These are phyloP conservation scores for Phasia obesa DNA, from an alignment of 2,888 invertebrate species.

Conservation along the genomic window DNA sequence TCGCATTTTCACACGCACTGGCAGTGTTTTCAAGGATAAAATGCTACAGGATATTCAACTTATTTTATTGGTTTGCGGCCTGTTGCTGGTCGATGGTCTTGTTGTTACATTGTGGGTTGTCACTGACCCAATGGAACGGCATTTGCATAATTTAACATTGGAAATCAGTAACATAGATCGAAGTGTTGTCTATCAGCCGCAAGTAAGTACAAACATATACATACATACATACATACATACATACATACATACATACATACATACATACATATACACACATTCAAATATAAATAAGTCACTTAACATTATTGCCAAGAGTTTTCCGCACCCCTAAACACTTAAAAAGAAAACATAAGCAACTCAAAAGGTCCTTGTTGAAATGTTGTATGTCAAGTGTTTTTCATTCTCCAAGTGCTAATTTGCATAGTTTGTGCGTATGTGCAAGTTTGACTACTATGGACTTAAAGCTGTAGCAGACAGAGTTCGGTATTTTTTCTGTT, in stretches of 20 bases:
- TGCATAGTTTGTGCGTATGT: background rate
- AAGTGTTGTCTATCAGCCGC: slow-evolving; percentile 93
- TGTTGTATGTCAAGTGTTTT: slow-evolving; percentile 40
- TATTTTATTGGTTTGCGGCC: slow-evolving; percentile 91
- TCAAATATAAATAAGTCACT: background rate
- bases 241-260: slow-evolving; percentile 2
- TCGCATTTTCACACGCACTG: slow-evolving; percentile 93
- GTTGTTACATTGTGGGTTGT: slow-evolving; percentile 92
- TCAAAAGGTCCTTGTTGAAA: slow-evolving; percentile 15
- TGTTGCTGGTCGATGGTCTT: slow-evolving; percentile 91
- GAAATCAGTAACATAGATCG: slow-evolving; percentile 90
- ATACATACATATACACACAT: background rate
- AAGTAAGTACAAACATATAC: slow-evolving; percentile 85
- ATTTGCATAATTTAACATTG: slow-evolving; percentile 91
- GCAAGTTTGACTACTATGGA: background rate
- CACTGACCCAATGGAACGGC: slow-evolving; percentile 93
- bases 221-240: background rate
- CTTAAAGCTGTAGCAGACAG: background rate
- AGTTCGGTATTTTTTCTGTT: slow-evolving; percentile 4
- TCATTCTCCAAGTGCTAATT: slow-evolving; percentile 17
- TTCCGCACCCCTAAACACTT: background rate
- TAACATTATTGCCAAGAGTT: background rate
- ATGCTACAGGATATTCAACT: slow-evolving; percentile 94
- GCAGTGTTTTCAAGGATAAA: slow-evolving; percentile 94
- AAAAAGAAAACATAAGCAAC: background rate